phyloP scores from a whole-genome alignment of 2,113 vertebrate genomes.

The Empidonax traillii region DNA sequence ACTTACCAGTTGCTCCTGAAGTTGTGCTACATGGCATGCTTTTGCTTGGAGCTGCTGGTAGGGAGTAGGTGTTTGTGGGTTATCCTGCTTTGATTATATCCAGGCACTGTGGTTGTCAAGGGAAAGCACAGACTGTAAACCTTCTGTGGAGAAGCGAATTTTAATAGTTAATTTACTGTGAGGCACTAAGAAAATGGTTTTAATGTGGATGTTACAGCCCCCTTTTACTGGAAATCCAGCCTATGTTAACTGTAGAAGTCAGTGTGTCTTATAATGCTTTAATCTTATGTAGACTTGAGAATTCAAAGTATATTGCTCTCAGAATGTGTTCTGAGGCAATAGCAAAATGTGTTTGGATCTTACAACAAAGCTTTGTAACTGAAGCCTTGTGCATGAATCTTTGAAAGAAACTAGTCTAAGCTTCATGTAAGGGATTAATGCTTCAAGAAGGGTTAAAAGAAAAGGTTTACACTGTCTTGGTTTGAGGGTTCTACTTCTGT shows the following conservation, averaged over 20 bases:
- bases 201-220: background rate
- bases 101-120: accelerated
- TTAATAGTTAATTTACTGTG: background rate
- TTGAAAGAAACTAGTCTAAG: background rate
- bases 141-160: background rate
- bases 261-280: background rate
- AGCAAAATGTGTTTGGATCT: background rate
- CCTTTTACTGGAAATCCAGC: background rate
- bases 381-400: background rate
- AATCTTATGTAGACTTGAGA: background rate
- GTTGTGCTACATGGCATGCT: background rate
- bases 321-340: background rate
- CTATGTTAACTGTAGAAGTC: background rate
- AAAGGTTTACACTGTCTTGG: accelerated
- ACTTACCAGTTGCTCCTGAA: background rate
- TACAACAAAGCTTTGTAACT: background rate
- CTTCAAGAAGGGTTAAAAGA: background rate
- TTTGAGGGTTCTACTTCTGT: background rate
- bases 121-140: background rate
- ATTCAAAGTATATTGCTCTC: background rate
- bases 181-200: background rate
- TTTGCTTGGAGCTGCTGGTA: background rate
- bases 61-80: background rate
- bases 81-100: background rate
- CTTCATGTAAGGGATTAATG: background rate